phyloP scores from a whole-genome alignment of 2,888 invertebrate species.

The Orthonevra nobilis region DNA sequence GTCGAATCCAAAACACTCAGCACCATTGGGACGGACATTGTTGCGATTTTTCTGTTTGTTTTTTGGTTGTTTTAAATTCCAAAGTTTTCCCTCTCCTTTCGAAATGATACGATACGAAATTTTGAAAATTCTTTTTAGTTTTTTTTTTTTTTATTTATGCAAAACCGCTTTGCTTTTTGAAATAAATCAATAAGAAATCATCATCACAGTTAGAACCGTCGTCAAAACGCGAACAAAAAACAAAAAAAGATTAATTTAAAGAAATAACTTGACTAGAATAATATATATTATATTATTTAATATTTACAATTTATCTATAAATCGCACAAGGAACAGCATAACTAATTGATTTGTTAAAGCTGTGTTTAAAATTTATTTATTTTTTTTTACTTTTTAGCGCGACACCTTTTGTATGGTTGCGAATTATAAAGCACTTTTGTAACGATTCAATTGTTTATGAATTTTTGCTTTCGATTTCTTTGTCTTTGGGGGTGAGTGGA shows the following conservation, averaged over 20 bases:
- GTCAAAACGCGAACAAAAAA: neutral
- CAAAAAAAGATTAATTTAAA: no score
- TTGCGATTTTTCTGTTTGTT: slow-evolving; percentile 26
- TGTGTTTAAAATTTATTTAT: slow-evolving; percentile 4
- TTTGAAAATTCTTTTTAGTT: no score
- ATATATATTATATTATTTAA: neutral
- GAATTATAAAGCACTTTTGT: slow-evolving; percentile 58
- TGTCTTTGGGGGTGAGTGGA: slow-evolving; percentile 46
- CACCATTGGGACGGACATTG: slow-evolving; percentile 77
- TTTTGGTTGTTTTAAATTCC: no score
- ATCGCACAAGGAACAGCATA: slow-evolving; percentile 41
- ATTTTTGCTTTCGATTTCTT: slow-evolving; percentile 57
- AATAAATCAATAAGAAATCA: slow-evolving; percentile 58
- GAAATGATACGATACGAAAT: no score
- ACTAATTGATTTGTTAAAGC: slow-evolving; percentile 13
- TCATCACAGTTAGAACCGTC: slow-evolving; percentile 57
- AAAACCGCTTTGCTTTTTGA: slow-evolving; percentile 59
- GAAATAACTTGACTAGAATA: neutral
- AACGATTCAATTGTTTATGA: slow-evolving; percentile 60
- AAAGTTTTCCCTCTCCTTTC: no score
- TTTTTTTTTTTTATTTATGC: slow-evolving; percentile 66
- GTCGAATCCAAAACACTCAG: slow-evolving; percentile 73
- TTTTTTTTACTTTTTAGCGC: slow-evolving; percentile 17
- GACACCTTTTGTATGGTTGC: slow-evolving; percentile 12
- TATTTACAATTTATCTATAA: slow-evolving; percentile 16